These are phyloP conservation scores for Pipistrellus pygmaeus DNA, from an alignment of 2,797 vertebrate species.

Conservation along the genomic window DNA sequence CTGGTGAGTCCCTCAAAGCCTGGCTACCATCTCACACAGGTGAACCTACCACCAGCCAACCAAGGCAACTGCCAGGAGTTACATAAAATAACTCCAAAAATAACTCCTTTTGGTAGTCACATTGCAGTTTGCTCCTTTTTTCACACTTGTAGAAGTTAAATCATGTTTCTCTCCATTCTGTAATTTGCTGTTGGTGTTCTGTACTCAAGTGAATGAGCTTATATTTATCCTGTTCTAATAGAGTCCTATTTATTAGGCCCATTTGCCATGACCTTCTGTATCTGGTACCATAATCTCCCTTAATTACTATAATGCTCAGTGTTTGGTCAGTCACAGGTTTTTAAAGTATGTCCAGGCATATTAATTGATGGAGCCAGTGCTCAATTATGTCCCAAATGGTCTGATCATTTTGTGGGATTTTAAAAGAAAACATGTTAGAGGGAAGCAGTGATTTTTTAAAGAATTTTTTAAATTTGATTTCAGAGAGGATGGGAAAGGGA, in stretches of 20 bases:
- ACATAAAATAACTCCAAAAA: neutral
- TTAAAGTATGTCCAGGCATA: constrained; percentile 17
- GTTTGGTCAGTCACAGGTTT: neutral
- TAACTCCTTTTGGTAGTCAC: neutral
- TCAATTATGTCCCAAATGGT: neutral
- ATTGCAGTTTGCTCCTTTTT: constrained; percentile 37
- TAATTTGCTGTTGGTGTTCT: constrained; percentile 66
- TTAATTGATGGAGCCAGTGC: constrained; percentile 10
- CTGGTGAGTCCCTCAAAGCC: neutral
- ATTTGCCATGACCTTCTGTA: constrained; percentile 55
- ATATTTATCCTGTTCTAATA: constrained; percentile 38
- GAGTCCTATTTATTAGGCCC: constrained; percentile 48
- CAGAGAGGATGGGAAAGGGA: too few relatives aligned
- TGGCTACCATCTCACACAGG: neutral
- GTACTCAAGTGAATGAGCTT: constrained; percentile 41
- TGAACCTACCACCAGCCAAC: neutral
- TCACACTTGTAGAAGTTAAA: neutral
- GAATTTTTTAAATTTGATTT: too few relatives aligned
- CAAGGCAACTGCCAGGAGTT: neutral
- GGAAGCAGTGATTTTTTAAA: neutral
- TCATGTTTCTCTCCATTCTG: neutral
- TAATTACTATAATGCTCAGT: constrained; percentile 49
- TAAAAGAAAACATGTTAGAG: constrained; percentile 22
- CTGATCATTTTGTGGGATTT: constrained; percentile 48
- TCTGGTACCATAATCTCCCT: constrained; percentile 29